A percentile compares a stretch with the other conserved stretches of the same genome.
Conservation (phyloP, 1,140 invertebrate genomes). For the Drosophila equinoxialis region DNA sequence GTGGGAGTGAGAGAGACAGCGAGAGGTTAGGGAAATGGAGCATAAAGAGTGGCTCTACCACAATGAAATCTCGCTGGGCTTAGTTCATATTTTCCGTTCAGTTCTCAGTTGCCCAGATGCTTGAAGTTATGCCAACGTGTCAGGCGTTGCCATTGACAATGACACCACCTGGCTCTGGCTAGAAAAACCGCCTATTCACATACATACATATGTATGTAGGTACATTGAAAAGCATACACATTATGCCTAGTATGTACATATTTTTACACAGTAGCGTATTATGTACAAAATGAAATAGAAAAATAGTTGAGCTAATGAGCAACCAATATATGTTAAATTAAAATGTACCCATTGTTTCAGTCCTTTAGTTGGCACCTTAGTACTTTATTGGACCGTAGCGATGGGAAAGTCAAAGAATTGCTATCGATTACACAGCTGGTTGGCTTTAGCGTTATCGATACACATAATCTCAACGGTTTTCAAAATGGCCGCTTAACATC, state of each 20-base stretch:
- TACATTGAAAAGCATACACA: constrained; percentile 5
- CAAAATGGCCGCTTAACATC: no score
- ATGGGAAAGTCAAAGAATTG: no score
- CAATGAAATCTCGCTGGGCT: constrained; percentile 17
- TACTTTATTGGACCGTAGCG: no score
- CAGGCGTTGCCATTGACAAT: constrained; percentile 49
- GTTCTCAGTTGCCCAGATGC: not conserved
- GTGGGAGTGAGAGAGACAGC: not conserved
- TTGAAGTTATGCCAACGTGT: constrained; percentile 29
- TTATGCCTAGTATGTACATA: constrained; percentile 12
- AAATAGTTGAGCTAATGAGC: not conserved
- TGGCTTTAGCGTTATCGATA: no score
- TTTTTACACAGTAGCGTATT: not conserved
- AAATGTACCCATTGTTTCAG: no score
- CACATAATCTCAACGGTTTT: no score
- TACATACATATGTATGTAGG: no score
- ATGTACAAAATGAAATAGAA: not conserved
- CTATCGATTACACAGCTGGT: no score
- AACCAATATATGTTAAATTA: not conserved
- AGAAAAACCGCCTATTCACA: constrained; percentile 1
- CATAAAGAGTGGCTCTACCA: not conserved
- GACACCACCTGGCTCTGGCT: constrained; percentile 34
- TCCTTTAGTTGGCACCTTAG: no score
- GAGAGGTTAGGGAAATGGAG: not conserved
- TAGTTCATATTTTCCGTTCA: constrained; percentile 19